phyloP scores from a whole-genome alignment of 1,140 invertebrate species.

The Colletes gigas region DNA sequence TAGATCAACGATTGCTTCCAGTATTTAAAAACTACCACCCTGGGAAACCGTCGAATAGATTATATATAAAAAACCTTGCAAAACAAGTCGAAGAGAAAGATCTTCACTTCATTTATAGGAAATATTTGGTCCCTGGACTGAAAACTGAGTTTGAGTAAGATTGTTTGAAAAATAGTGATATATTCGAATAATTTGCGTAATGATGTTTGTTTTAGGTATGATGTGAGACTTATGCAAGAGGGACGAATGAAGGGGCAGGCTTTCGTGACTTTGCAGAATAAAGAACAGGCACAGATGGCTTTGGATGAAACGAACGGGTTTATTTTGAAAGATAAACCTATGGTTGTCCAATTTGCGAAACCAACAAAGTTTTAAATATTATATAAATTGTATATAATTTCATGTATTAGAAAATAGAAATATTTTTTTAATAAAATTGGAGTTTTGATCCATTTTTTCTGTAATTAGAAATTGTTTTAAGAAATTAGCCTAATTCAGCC shows the following conservation, averaged over 20 bases:
- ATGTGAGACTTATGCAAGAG: conserved; percentile 95
- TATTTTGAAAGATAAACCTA: conserved; percentile 92
- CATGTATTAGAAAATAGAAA: conserved; percentile 13
- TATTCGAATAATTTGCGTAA: too few relatives aligned
- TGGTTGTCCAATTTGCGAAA: conserved; percentile 95
- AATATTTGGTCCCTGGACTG: conserved; percentile 83
- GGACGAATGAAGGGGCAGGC: conserved; percentile 98
- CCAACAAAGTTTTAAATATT: conserved; percentile 64
- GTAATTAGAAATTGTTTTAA: too few relatives aligned
- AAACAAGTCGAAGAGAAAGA: conserved; percentile 90
- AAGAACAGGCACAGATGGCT: conserved; percentile 87
- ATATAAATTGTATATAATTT: conserved; percentile 10
- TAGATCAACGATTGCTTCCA: conserved; percentile 88
- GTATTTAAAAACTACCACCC: conserved; percentile 94
- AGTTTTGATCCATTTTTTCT: too few relatives aligned
- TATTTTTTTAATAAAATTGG: conserved; percentile 29
- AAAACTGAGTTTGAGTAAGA: conserved; percentile 82
- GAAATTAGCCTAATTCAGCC: too few relatives aligned
- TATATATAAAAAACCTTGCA: conserved; percentile 96
- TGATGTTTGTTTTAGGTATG: conserved; percentile 81
- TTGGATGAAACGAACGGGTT: conserved; percentile 94
- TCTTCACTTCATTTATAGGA: conserved; percentile 89
- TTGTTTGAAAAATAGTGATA: background rate
- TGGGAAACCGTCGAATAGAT: conserved; percentile 89
- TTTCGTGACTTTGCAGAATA: conserved; percentile 91